phyloP scores from a whole-genome alignment of 2,113 vertebrate genomes.

The Caranx melampygus region DNA sequence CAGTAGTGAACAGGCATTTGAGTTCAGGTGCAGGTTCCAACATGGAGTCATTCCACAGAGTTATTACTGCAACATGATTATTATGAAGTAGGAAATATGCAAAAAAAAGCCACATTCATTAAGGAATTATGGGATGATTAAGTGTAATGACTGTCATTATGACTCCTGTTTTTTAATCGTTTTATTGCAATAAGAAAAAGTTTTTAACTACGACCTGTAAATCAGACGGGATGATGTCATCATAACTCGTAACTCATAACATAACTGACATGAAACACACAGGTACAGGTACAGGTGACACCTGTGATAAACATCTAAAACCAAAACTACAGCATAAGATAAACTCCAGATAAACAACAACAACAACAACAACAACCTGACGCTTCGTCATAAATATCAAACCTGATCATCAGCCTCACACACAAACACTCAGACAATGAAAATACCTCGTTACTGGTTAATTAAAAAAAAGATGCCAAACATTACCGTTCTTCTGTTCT shows the following conservation, averaged over 20 bases:
- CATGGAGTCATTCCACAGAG: slow-evolving; percentile 15
- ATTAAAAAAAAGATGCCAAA: slow-evolving; percentile 20
- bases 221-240: neutral
- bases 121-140: slow-evolving; percentile 11
- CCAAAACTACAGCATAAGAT: slow-evolving; percentile 12
- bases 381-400: neutral
- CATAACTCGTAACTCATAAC: neutral
- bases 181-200: slow-evolving; percentile 3
- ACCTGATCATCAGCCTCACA: neutral
- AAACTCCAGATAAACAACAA: neutral
- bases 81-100: slow-evolving; percentile 9
- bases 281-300: neutral
- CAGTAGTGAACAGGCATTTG: neutral
- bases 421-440: neutral
- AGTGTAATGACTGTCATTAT: slow-evolving; percentile 5
- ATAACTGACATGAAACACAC: neutral
- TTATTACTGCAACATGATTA: neutral
- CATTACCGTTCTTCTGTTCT: neutral
- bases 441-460: neutral
- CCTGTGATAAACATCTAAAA: slow-evolving; percentile 10
- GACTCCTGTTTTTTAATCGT: neutral
- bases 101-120: neutral
- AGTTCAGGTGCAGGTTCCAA: slow-evolving; percentile 13
- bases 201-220: too few species aligned
- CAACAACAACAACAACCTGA: neutral